Evolutionary conservation across 2,113 vertebrate species (phyloP), one percentile per base, ranked within the genome.

Genomic region (Cynoglossus semilaevis): DNA sequence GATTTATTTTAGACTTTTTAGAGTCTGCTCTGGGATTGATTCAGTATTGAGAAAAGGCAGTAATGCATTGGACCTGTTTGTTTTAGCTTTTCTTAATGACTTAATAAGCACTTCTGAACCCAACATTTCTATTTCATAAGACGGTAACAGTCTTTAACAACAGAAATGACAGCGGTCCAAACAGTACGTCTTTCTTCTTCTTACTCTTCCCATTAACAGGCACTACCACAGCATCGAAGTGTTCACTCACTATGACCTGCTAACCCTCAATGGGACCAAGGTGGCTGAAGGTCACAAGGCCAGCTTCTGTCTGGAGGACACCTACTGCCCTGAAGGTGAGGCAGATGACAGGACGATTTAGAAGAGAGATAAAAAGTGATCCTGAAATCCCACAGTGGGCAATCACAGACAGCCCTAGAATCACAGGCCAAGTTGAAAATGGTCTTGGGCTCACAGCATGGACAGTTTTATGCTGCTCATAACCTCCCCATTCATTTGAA

Each of bases 161-260:
- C 43, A 19, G 34, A 51, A 7, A 63, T 44, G 60, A 53, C 0
- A 37, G 10, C n/a, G 49, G 1, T 14, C 12, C 3, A 19, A 7
- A 59, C 8, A n/a, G 5, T 1, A 9, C 43, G 47, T 48, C n/a
- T 40, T 0, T 36, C n/a, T 18, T 1, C 16, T 36, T 47, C 1
- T 51, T 11, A 7, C 40, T 29, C 10, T 15, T 53, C 34, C 14
- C 37, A 36, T 51, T 60, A 79, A 9, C 85, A 98, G 96, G 72
- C 97, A 99, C 77, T 99, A 97, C 81, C 97, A 99, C 88, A 99
- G 97, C 83, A 98, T 99, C 0, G 96, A 99, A 76, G 94, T 99
- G 58, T 98, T 99, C 84, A 98, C 97, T 44, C 94, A 98, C 87
- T 99, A 99, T 0, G 97, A 99, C 78, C 92, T 99, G 34, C 85